These are phyloP conservation scores for Hydrochoerus hydrochaeris DNA, from an alignment of 2,113 vertebrate species.

Conservation along the genomic window DNA sequence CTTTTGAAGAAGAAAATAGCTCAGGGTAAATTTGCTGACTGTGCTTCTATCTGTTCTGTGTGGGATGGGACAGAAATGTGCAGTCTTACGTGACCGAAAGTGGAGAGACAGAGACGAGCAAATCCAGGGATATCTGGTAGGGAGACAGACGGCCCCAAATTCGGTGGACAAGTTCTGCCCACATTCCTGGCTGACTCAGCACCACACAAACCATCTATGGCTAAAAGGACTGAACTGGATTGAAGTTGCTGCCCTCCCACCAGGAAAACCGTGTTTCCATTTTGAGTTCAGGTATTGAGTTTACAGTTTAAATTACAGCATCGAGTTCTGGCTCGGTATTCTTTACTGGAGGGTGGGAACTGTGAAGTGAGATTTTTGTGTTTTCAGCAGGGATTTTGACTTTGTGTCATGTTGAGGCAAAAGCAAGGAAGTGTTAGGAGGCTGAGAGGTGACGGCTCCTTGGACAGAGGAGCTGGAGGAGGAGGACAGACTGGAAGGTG, in stretches of 20 bases:
- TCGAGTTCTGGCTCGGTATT: neutral
- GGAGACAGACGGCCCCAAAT: neutral
- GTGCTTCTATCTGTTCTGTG: fast-evolving
- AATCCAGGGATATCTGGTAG: neutral
- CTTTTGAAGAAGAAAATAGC: neutral
- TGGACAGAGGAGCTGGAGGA: neutral
- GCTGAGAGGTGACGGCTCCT: fast-evolving
- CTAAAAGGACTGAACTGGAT: neutral
- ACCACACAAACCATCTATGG: neutral
- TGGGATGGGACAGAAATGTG: neutral
- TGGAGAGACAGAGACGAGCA: neutral
- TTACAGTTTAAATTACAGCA: neutral
- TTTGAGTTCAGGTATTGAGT: neutral
- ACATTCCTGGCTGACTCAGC: neutral
- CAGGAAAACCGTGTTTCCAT: neutral
- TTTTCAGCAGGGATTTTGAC: neutral
- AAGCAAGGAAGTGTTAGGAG: neutral
- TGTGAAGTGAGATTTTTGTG: neutral
- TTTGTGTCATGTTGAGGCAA: neutral
- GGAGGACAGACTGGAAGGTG: neutral
- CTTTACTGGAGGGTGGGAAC: neutral
- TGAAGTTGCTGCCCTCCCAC: neutral
- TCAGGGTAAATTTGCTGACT: neutral
- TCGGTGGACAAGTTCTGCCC: neutral
- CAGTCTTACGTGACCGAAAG: too few species aligned